A percentile compares a stretch with the other conserved stretches of the same genome.
These are phyloP conservation scores for Pomatorhinus ruficollis DNA, from an alignment of 2,113 vertebrate species.

Conservation along the genomic window DNA sequence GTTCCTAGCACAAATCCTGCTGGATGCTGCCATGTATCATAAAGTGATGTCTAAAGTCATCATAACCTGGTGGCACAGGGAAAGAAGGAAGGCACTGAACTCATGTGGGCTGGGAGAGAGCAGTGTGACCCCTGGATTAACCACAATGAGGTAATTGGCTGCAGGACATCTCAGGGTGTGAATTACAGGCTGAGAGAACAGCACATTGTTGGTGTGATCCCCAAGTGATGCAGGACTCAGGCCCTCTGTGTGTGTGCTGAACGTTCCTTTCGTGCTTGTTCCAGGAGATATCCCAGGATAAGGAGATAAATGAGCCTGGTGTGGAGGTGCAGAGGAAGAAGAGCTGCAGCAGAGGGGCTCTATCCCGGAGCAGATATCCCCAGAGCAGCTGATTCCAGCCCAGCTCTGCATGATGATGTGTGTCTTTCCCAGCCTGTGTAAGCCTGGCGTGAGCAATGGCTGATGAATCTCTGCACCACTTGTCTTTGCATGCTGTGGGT, in stretches of 20 bases:
- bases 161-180: background rate
- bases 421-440: background rate
- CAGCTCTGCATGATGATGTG: background rate
- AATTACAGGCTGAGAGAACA: background rate
- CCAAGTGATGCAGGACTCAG: background rate
- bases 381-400: background rate
- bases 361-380: background rate
- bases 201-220: rapidly evolving
- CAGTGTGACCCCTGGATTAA: background rate
- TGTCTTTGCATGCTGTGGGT: background rate
- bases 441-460: background rate
- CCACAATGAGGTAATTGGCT: rapidly evolving
- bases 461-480: background rate
- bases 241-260: rapidly evolving
- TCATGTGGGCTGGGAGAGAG: background rate
- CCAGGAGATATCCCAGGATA: background rate
- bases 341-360: background rate
- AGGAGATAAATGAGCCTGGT: background rate
- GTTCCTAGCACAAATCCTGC: background rate
- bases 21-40: background rate
- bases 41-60: background rate
- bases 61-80: background rate
- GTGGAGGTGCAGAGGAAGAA: background rate
- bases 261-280: background rate
- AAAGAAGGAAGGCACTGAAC: background rate